Evolutionary conservation across 2,888 invertebrate genomes (phyloP).

Genomic region (Cantharis rufa): DNA sequence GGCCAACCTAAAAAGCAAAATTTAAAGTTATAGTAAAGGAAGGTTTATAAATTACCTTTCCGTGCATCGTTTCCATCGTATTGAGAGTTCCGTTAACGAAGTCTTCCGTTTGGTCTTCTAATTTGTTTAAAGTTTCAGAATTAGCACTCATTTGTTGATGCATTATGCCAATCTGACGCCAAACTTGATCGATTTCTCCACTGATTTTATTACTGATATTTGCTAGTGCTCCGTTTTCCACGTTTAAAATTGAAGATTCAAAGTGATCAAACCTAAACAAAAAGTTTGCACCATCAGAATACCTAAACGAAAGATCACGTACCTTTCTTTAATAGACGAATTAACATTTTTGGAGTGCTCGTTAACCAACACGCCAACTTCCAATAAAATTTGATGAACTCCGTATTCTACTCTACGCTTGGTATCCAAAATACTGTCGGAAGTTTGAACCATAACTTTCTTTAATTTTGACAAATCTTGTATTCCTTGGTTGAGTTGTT

Average conservation of each 20-base stretch:
- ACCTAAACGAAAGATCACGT: background rate
- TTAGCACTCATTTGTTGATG: slow-evolving; percentile 80
- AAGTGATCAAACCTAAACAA: slow-evolving; percentile 68
- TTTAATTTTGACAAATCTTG: slow-evolving; percentile 72
- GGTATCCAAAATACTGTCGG: slow-evolving; percentile 82
- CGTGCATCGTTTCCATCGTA: slow-evolving; percentile 78
- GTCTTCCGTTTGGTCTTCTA: slow-evolving; percentile 76
- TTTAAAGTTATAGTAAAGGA: background rate
- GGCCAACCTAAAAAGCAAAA: slow-evolving; percentile 63
- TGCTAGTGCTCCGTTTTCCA: slow-evolving; percentile 71
- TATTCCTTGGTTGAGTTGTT: slow-evolving; percentile 61
- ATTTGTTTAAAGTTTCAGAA: slow-evolving; percentile 72
- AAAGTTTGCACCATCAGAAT: background rate
- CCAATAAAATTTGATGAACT: slow-evolving; percentile 78
- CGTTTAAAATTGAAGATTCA: slow-evolving; percentile 69
- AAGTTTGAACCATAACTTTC: slow-evolving; percentile 78
- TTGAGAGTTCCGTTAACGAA: slow-evolving; percentile 79
- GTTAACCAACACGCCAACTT: slow-evolving; percentile 72
- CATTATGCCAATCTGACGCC: slow-evolving; percentile 90
- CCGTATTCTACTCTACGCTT: slow-evolving; percentile 85
- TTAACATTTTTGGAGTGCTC: slow-evolving; percentile 69
- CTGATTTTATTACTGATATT: slow-evolving; percentile 80
- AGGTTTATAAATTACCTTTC: slow-evolving; percentile 60
- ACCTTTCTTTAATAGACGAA: slow-evolving; percentile 67
- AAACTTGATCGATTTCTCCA: slow-evolving; percentile 81